Conservation (phyloP, 2,888 invertebrate genomes). For the Onthophagus sagittarius region DNA sequence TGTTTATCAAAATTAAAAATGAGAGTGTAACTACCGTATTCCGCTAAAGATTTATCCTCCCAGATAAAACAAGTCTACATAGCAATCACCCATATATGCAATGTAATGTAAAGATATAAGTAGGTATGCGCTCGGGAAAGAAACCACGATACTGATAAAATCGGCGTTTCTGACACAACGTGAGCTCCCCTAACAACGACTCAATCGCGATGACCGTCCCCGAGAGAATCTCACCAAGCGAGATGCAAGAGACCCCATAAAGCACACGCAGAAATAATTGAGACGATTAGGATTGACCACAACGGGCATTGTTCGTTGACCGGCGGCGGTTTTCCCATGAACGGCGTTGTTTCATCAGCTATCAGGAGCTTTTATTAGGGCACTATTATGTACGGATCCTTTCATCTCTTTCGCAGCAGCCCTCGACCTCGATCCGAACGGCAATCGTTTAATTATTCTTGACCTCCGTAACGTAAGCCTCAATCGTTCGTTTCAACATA, state of each 20-base stretch:
- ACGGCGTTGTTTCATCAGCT: constrained; percentile 31
- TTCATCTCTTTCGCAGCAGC: constrained; percentile 19
- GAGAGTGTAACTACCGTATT: neutral
- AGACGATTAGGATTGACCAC: constrained; percentile 33
- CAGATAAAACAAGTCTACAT: neutral
- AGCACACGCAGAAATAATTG: constrained; percentile 25
- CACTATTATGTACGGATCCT: constrained; percentile 18
- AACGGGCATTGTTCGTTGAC: constrained; percentile 32
- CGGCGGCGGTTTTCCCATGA: constrained; percentile 31
- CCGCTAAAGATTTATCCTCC: neutral
- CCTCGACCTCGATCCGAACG: constrained; percentile 10
- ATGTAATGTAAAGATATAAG: neutral
- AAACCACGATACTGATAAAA: neutral
- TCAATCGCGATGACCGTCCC: neutral
- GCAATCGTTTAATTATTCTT: constrained; percentile 12
- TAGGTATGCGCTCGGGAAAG: neutral
- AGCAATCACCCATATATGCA: neutral
- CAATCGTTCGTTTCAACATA: neutral
- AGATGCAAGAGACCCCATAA: neutral
- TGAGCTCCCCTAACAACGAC: neutral
- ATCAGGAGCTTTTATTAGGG: constrained; percentile 30
- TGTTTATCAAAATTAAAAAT: too few relatives aligned
- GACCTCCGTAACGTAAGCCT: neutral
- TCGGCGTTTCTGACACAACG: neutral
- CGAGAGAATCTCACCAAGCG: neutral